Evolutionary conservation across 92 coral and sea anemone genomes (phyloP).

Genomic region (Porites lobata): DNA sequence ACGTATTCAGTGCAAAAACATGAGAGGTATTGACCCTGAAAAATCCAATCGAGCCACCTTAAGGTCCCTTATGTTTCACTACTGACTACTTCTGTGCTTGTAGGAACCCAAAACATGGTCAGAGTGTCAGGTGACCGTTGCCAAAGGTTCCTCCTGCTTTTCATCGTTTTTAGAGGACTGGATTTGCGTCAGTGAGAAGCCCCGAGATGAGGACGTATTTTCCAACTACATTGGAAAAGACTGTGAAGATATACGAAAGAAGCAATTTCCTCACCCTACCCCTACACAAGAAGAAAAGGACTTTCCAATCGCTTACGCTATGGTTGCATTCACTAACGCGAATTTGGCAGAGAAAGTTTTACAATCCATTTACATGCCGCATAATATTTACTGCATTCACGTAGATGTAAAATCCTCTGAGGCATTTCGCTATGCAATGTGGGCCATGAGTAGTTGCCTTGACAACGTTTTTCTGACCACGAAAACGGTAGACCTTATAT

Average conservation of each 20-base stretch:
- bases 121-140: slow-evolving; percentile 6
- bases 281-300: slow-evolving; percentile 21
- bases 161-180: slow-evolving; percentile 6
- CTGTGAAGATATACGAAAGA: not conserved
- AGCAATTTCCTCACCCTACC: slow-evolving; percentile 14
- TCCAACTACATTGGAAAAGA: slow-evolving; percentile 13
- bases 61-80: too few species aligned
- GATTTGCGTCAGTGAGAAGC: slow-evolving; percentile 17
- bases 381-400: slow-evolving; percentile 39
- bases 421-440: slow-evolving; percentile 22
- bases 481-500: slow-evolving; percentile 17
- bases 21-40: too few species aligned
- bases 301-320: slow-evolving; percentile 39
- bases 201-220: slow-evolving; percentile 9
- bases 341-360: slow-evolving; percentile 31
- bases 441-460: slow-evolving; percentile 26
- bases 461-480: slow-evolving; percentile 43
- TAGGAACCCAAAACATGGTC: slow-evolving; percentile 32
- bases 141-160: not conserved
- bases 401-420: slow-evolving; percentile 32
- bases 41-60: too few species aligned
- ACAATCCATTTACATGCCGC: slow-evolving; percentile 27
- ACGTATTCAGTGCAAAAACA: too few species aligned
- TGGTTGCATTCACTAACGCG: slow-evolving; percentile 22
- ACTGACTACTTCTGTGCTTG: not conserved